Evolutionary conservation across 2,888 invertebrate species (phyloP).

Genomic region (Drosophila ustulata): DNA sequence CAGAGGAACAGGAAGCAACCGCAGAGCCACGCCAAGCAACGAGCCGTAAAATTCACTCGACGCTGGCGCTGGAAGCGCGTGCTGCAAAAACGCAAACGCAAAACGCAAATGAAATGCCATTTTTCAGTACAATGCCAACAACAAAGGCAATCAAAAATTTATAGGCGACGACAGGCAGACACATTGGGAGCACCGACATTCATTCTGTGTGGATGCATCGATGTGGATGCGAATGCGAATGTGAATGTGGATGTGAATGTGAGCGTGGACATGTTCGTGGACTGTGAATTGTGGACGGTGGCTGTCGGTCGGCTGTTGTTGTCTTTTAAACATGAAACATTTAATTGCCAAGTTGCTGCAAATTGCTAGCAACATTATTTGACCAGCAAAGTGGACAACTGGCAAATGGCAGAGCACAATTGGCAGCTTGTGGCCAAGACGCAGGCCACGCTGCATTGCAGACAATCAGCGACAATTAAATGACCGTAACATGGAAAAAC

Average conservation of each 20-base stretch:
- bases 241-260: background rate
- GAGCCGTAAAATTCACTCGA: conserved; percentile 78
- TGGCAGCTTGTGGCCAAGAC: conserved; percentile 30
- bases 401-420: conserved; percentile 7
- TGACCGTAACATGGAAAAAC: background rate
- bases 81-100: conserved; percentile 47
- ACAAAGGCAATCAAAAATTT: conserved; percentile 76
- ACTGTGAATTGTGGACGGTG: background rate
- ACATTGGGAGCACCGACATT: conserved; percentile 24
- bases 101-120: conserved; percentile 73
- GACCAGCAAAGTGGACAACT: conserved; percentile 13
- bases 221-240: background rate
- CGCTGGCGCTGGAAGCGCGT: conserved; percentile 43
- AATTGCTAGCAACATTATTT: conserved; percentile 43
- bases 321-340: conserved; percentile 55
- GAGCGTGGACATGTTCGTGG: conserved; percentile 5
- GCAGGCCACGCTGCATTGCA: conserved; percentile 42
- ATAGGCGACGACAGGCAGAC: conserved; percentile 65
- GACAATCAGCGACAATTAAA: conserved; percentile 23
- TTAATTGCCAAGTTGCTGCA: conserved; percentile 65
- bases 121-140: conserved; percentile 52
- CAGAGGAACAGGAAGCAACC: conserved; percentile 32
- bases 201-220: conserved; percentile 15
- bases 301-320: conserved; percentile 7
- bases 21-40: conserved; percentile 61